Conservation (phyloP, 1,140 invertebrate genomes). For the Glossosoma conforme region DNA sequence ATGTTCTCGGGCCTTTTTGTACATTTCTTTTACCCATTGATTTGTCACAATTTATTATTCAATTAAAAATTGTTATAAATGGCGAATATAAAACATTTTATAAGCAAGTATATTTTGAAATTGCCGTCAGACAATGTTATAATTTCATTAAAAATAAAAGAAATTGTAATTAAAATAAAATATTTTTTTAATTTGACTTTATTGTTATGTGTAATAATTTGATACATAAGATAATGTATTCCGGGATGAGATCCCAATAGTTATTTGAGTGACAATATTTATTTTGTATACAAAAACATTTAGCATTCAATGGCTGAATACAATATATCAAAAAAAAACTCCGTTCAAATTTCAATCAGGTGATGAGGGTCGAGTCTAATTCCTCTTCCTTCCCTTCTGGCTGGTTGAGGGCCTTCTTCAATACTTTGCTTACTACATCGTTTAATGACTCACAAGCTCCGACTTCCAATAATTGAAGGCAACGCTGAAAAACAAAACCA, state of each 20-base stretch:
- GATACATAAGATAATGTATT: too few species aligned
- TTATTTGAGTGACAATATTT: not conserved
- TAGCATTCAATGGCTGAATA: not conserved
- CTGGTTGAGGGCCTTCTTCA: constrained; percentile 68
- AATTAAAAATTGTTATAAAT: too few species aligned
- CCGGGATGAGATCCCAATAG: too few species aligned
- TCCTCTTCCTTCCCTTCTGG: constrained; percentile 82
- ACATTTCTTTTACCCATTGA: too few species aligned
- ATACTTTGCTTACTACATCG: constrained; percentile 82
- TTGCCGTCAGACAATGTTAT: too few species aligned
- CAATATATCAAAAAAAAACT: not conserved
- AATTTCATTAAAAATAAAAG: not conserved
- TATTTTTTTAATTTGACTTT: not conserved
- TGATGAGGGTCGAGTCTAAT: constrained; percentile 84
- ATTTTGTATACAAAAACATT: not conserved
- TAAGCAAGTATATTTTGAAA: too few species aligned
- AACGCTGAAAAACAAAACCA: constrained; percentile 55
- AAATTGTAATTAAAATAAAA: not conserved
- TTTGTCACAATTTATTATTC: too few species aligned
- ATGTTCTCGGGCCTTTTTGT: too few species aligned
- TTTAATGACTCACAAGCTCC: constrained; percentile 82
- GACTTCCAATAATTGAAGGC: constrained; percentile 69
- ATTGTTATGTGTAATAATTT: not conserved
- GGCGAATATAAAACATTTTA: too few species aligned
- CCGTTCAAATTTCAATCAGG: constrained; percentile 57